Percentiles rank a stretch among this genome's conserved stretches.
Conservation (phyloP, 1,140 invertebrate genomes). For the Pseudomyrmex dendroicus region DNA sequence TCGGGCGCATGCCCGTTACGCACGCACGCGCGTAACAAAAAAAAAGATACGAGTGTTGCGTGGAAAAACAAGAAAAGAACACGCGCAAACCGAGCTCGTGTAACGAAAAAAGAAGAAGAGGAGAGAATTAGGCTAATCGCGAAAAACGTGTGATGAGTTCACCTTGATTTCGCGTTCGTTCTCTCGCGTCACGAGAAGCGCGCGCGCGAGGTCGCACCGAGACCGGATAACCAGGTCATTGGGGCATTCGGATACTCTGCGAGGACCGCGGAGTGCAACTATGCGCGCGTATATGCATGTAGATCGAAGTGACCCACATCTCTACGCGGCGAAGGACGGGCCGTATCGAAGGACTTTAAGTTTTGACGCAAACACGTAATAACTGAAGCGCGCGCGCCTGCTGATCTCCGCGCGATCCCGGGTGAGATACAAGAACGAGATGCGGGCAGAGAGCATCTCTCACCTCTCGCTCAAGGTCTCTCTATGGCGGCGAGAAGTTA, state of each 20-base stretch:
- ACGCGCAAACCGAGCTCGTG: background rate
- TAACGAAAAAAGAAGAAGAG: background rate
- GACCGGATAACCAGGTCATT: conserved; percentile 78
- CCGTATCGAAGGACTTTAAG: conserved; percentile 56
- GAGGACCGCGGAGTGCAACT: conserved; percentile 67
- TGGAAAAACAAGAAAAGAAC: too few relatives aligned
- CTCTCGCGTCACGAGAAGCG: background rate
- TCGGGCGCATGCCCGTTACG: too few relatives aligned
- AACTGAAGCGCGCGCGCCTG: background rate
- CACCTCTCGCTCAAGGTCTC: background rate
- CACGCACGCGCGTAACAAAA: conserved; percentile 11
- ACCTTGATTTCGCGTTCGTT: conserved; percentile 71
- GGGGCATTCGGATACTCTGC: conserved; percentile 72
- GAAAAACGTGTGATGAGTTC: conserved; percentile 49
- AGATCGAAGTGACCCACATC: conserved; percentile 62
- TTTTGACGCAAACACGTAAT: conserved; percentile 57
- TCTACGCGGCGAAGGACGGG: conserved; percentile 6
- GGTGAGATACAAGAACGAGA: background rate
- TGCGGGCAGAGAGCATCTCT: background rate
- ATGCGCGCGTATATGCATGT: conserved; percentile 69
- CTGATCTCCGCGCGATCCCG: conserved; percentile 3
- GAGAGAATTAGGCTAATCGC: conserved; percentile 67
- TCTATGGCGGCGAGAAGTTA: too few relatives aligned
- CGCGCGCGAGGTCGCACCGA: conserved; percentile 68
- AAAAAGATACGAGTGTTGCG: background rate